Conservation (phyloP, 2,113 vertebrate species). For the Neopipo cinnamomea region DNA sequence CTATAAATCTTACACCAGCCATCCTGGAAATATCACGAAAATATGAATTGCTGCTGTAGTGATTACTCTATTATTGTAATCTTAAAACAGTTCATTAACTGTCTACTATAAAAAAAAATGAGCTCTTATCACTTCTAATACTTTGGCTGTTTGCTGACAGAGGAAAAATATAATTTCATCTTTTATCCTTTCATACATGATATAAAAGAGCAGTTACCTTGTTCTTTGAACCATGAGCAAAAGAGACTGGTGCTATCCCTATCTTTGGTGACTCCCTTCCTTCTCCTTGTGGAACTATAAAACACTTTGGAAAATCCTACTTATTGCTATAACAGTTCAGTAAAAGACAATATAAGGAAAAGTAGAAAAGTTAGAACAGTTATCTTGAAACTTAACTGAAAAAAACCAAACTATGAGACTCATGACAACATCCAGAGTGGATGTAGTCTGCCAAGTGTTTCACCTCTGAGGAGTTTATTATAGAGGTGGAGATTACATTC, state of each 20-base stretch:
- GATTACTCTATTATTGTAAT: not conserved
- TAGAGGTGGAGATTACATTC: not conserved
- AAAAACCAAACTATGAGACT: not conserved
- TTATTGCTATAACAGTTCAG: not conserved
- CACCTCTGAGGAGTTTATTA: not conserved
- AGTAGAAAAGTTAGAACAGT: not conserved
- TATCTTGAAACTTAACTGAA: not conserved
- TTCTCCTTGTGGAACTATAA: not conserved
- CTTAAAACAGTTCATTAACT: not conserved
- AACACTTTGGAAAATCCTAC: not conserved
- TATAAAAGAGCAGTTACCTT: not conserved
- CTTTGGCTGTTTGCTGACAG: not conserved
- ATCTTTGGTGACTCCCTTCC: not conserved
- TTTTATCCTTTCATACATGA: not conserved
- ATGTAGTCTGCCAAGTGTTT: not conserved
- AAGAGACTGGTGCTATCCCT: not conserved
- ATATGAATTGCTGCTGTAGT: not conserved
- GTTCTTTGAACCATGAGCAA: not conserved
- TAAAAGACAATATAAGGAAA: not conserved
- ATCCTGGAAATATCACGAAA: not conserved
- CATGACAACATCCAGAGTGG: not conserved
- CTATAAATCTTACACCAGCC: not conserved
- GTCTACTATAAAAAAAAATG: not conserved
- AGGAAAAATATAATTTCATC: not conserved
- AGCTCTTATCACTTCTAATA: not conserved